Evolutionary conservation across 2,797 vertebrate species (phyloP), one percentile per base, ranked within the genome.

Genomic region (Kryptopterus vitreolus): DNA sequence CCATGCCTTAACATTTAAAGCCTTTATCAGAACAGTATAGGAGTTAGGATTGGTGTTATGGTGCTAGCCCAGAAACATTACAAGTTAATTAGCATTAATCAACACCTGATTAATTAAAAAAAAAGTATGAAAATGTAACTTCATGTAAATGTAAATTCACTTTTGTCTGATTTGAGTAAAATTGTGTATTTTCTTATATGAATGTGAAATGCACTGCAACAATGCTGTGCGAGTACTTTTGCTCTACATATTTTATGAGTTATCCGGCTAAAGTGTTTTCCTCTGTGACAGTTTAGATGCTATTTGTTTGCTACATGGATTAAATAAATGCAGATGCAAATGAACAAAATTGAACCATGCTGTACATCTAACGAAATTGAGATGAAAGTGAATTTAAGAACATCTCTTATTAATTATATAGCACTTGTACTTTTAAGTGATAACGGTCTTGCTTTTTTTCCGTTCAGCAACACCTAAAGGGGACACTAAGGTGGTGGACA

Each of bases 401-500:
- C 10, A 31, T 20, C 11, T 52, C 15, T 31, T 22, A 50, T 18
- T 11, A 3, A 22, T 33, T 53, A n/a, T 12, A 12, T 35, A 35
- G 20, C 18, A 7, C 50, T 33, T 33, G 16, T 20, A 11, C 15
- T 29, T 29, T 26, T 38, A 2, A 3, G 0, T 72, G 46, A 43
- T 55, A 9, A 9, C 15, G 3, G 31, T 46, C 1, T 65, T 63
- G 52, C 9, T n/a, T 76, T 31, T 20, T 62, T 33, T 63, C n/a
- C n/a, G 55, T 52, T 83, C 31, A 71, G 16, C 85, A 86, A 80
- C 88, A 88, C 92, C 94, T 78, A 98, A 96, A 87, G 91, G 91
- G 0, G 98, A 98, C 80, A 87, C 90, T 76, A 98, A 95, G 89
- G 95, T 93, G 0, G 82, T 95, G 0, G 98, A 99, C 88, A 98